phyloP scores from a whole-genome alignment of 2,888 invertebrate species.

The Eilema depressum region DNA sequence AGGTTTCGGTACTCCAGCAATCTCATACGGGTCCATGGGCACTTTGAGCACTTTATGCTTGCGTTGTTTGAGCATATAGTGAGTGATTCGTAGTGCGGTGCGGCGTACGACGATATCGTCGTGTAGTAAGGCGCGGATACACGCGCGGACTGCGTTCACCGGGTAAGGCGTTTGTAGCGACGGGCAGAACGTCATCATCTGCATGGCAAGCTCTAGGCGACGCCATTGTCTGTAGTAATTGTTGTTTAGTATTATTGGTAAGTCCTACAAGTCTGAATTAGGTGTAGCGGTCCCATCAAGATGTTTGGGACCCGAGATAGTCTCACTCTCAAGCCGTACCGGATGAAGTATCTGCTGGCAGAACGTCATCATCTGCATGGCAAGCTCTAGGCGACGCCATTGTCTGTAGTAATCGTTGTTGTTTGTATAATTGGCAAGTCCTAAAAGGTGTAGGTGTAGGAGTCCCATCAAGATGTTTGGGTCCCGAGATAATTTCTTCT shows the following conservation, averaged over 20 bases:
- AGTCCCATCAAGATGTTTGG: too few species aligned
- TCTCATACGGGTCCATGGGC: constrained; percentile 85
- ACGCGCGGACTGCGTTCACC: constrained; percentile 88
- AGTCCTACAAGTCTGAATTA: too few species aligned
- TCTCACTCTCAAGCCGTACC: too few species aligned
- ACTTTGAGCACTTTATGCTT: constrained; percentile 89
- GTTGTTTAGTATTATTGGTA: too few species aligned
- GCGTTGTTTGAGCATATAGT: constrained; percentile 90
- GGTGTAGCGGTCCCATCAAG: too few species aligned
- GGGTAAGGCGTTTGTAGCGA: constrained; percentile 91
- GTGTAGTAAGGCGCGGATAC: constrained; percentile 89
- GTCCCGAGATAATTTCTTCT: too few species aligned
- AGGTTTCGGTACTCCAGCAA: constrained; percentile 71
- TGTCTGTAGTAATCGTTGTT: constrained; percentile 83
- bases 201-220: constrained; percentile 91
- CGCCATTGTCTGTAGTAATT: constrained; percentile 91
- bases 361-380: constrained; percentile 90
- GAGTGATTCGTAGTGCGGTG: constrained; percentile 88
- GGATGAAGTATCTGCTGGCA: constrained; percentile 67
- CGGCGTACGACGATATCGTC: constrained; percentile 94
- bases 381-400: constrained; percentile 94
- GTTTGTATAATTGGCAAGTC: too few species aligned
- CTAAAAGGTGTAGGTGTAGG: too few species aligned
- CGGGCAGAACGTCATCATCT: constrained; percentile 90
- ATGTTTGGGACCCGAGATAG: too few species aligned